Evolutionary conservation across 92 coral and sea anemone genomes (phyloP), one percentile per base, ranked within the genome.

Genomic region (Siderastrea siderea): DNA sequence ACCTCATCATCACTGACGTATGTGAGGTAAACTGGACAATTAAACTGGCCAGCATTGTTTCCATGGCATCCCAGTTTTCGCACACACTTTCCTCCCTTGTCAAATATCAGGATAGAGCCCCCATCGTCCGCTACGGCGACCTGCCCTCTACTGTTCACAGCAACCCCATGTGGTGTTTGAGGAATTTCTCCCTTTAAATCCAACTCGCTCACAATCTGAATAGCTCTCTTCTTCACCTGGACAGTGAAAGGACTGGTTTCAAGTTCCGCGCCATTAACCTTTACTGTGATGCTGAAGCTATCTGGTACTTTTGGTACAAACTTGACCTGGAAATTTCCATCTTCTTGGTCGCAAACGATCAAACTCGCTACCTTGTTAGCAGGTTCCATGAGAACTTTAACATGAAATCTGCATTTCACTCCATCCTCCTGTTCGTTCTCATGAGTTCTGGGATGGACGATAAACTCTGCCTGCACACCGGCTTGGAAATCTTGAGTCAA

Each of bases 51-150:
- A 44, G 0, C 49, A 8, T 2, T 19, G 52, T 76, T 47, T 48
- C 85, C 85, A 6, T 17, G 2, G 2, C 55, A 61, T 17, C 78
- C 78, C 15, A 73, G 60, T 73, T 73, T n/a, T 73, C 48, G 17
- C 55, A 3, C 45, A 73, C 7, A 51, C 6, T 73, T 10, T 73
- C 78, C 78, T 0, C 51, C 0, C 16, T 0, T 51, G 1, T 73
- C 51, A 52, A n/a, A 16, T 50, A 16, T 49, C 48, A 73, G 0
- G 2, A 73, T 16, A n/a, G 1, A 50, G 3, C 26, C 38, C 0
- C n/a, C 8, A 7, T 0, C 0, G 3, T 73, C 78, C 13, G 0
- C 1, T 7, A 73, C 9, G 16, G 47, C 78, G 5, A 50, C 51
- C 6, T 1, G 1, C 26, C 78, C 78, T 73, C 51, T 10, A 17